Base-by-base conservation (phyloP, 2,797 vertebrate genomes). In the Enteromius paludinosus region DNA sequence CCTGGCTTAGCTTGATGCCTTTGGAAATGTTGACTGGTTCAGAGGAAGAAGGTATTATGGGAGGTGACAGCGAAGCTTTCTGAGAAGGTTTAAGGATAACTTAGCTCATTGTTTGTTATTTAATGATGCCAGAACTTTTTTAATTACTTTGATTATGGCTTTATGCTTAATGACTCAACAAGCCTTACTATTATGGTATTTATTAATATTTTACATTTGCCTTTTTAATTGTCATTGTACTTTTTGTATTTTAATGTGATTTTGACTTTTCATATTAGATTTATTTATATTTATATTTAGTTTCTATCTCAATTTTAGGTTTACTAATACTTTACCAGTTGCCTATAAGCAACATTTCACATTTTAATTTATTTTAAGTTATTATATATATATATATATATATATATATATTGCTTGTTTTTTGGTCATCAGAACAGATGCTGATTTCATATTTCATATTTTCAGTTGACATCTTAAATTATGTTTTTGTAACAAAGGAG, bases 21-120 rank as follows among this genome's bases (percentile, higher is more conserved):
- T 75, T 71, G 52, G 52, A 79, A 81, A 76, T 73, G 45, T 61
- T 75, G 35, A 41, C 61, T 38, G 49, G n/a, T 78, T 81, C 20
- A 75, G 23, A 75, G 49, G 45, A 68, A 73, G 33, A 28, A 38
- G 23, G 71, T 64, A 28, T 85, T 78, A 81, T 81, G 3, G n/a
- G 10, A 74, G 54, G 68, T 68, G 43, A 78, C 30, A 7, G 33
- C 56, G 62, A 23, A 35, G 41, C 30, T 83, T 69, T 75, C 56
- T 5, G 8, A 56, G 30, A 17, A 17, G 14, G 28, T 35, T 20
- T 66, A 33, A 35, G 23, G 11, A 61, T 14, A 2, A 28, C 14
- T 65, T 65, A 10, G 17, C 62, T 35, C 8, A 35, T 10, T 54
- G 18, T 73, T 35, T 15, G 35, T 49, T 7, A 54, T 54, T 33